These are phyloP conservation scores for Chrysemys picta DNA, from an alignment of 2,113 vertebrate genomes.

Conservation along the genomic window DNA sequence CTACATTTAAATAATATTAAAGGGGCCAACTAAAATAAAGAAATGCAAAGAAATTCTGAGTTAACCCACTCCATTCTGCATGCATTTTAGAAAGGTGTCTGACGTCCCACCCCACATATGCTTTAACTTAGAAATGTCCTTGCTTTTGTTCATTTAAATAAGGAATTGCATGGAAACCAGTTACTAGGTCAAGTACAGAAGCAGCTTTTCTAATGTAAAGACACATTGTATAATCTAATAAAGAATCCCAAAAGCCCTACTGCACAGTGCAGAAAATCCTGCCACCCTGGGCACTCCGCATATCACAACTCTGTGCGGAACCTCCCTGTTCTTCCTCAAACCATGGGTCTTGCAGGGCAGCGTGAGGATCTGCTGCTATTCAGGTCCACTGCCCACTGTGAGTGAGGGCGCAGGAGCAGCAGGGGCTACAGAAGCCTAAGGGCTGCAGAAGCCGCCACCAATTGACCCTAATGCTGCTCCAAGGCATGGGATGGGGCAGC, in stretches of 20 bases:
- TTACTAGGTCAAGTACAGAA: background rate
- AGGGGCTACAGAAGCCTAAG: background rate
- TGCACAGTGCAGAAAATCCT: background rate
- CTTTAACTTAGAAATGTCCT: background rate
- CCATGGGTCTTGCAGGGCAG: background rate
- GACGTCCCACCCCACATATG: background rate
- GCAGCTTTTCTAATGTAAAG: background rate
- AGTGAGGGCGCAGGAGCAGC: background rate
- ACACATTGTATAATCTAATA: background rate
- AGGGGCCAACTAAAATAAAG: background rate
- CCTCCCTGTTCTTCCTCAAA: background rate
- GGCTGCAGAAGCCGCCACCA: background rate
- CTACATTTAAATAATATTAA: background rate
- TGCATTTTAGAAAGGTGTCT: background rate
- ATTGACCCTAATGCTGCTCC: background rate
- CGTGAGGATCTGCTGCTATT: background rate
- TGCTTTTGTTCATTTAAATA: background rate
- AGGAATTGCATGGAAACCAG: background rate
- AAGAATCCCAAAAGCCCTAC: background rate
- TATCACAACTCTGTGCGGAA: background rate
- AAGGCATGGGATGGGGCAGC: constrained; percentile 1
- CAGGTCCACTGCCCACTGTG: background rate
- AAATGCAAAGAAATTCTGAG: background rate
- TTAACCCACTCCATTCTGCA: background rate
- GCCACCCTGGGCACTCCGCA: background rate